Base-by-base conservation (phyloP, 2,888 invertebrate genomes). In the Margaritifera margaritifera region DNA sequence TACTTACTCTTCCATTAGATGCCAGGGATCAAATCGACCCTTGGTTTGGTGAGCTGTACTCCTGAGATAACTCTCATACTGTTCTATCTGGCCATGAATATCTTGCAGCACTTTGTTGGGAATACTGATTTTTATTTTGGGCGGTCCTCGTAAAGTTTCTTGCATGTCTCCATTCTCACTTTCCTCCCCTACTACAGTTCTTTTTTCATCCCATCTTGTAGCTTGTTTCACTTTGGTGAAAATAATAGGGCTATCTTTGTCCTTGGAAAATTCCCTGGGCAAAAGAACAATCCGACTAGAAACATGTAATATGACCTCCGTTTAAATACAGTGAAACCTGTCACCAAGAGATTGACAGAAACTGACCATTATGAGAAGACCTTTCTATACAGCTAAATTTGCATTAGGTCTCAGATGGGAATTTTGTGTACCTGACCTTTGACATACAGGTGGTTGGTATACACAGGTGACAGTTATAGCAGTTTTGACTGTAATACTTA, bases 1-100 rank as follows among this genome's bases (percentile, higher is more conserved):
- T 42, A 82, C 88, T 79, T 76, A 87, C 88, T 85, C 82, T 72
- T 87, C 85, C 6, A 86, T 81, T 8, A 88, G 73, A 61, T 73
- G 79, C 86, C 86, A 86, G 2, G 87, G 87, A 67, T 86, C 81
- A 79, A 86, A 87, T 60, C 74, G 80, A 6, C 86, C 87, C 20
- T 82, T 66, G 19, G 80, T 68, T 62, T 83, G 80, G 58, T 85
- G 83, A 1, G 82, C 80, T 8, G 80, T 81, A 52, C 81, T 81
- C 69, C 77, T 81, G 27, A 87, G 78, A 70, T 84, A 78, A 22
- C 77, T 74, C 62, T 85, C 81, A 74, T 80, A 87, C 27, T 73
- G 74, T 42, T 83, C 83, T 57, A 79, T 68, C 57, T 82, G 71
- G 59, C 77, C 78, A 1, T 74, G 69, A 25, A 87, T 84, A 42